Conservation (phyloP, 1,140 invertebrate genomes). For the Drosophila sulfurigaster region DNA sequence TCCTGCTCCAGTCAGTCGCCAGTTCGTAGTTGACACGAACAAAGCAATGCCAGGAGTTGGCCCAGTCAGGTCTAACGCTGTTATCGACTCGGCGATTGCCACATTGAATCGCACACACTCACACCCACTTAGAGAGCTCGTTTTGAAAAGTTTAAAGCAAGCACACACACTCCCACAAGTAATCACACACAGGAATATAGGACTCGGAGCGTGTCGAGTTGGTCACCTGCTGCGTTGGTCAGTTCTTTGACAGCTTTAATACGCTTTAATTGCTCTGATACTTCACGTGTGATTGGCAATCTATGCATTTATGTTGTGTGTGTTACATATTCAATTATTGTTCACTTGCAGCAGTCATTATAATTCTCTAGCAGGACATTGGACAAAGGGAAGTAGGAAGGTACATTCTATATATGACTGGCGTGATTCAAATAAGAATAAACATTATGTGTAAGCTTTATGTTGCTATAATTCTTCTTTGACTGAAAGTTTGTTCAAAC, state of each 20-base stretch:
- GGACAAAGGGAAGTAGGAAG: too few species aligned
- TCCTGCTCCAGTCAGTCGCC: slow-evolving; percentile 30
- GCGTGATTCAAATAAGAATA: too few species aligned
- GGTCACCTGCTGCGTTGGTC: slow-evolving; percentile 69
- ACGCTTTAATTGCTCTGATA: slow-evolving; percentile 30
- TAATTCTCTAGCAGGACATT: background rate
- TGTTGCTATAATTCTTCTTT: too few species aligned
- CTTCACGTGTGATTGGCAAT: slow-evolving; percentile 1
- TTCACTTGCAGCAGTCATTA: background rate
- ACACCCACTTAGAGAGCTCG: slow-evolving; percentile 1
- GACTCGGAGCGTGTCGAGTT: slow-evolving; percentile 19
- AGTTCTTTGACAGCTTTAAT: slow-evolving; percentile 47
- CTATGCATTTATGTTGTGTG: background rate
- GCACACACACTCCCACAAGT: background rate
- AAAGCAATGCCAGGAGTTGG: background rate
- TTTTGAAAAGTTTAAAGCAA: slow-evolving; percentile 11
- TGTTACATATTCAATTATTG: background rate
- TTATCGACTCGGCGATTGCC: background rate
- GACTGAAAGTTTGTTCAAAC: too few species aligned
- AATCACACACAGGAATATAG: slow-evolving; percentile 3
- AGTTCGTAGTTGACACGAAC: slow-evolving; percentile 39
- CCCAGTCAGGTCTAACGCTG: background rate
- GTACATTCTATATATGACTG: too few species aligned
- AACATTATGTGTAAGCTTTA: too few species aligned
- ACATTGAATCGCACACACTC: slow-evolving; percentile 6